These are phyloP conservation scores for Scytalopus superciliaris DNA, from an alignment of 2,113 vertebrate species.

Conservation along the genomic window DNA sequence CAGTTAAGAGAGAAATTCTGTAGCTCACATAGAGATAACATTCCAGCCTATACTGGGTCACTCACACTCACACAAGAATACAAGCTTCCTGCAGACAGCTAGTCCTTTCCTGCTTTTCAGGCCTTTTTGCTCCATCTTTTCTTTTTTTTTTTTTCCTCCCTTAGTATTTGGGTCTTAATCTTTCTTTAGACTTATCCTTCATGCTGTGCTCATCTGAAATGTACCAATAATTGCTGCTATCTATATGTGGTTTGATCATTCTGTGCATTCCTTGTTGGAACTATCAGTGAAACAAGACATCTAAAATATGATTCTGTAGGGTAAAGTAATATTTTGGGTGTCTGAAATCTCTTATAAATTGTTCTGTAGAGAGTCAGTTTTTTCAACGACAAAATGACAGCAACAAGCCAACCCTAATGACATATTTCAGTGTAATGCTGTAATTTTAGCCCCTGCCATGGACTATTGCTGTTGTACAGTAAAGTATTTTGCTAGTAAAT, in stretches of 20 bases:
- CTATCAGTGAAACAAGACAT: constrained; percentile 50
- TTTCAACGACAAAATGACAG: constrained; percentile 50
- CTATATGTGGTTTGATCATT: constrained; percentile 72
- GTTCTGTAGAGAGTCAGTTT: constrained; percentile 10
- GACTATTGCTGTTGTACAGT: constrained; percentile 32
- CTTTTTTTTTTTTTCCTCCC: constrained; percentile 29
- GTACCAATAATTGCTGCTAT: constrained; percentile 77
- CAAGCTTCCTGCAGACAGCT: constrained; percentile 73
- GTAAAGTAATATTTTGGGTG: constrained; percentile 55
- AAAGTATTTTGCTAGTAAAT: constrained; percentile 51
- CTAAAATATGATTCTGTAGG: constrained; percentile 59
- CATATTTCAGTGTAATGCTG: constrained; percentile 60
- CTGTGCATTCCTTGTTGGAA: constrained; percentile 69
- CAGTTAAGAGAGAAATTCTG: constrained; percentile 73
- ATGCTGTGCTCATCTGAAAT: constrained; percentile 76
- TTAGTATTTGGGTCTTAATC: constrained; percentile 78
- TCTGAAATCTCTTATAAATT: constrained; percentile 50
- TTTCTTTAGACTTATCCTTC: constrained; percentile 75
- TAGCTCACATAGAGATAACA: constrained; percentile 73
- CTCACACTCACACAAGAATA: constrained; percentile 68
- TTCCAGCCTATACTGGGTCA: constrained; percentile 71
- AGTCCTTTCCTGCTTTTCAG: constrained; percentile 71
- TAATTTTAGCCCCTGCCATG: constrained; percentile 56
- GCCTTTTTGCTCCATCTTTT: constrained; percentile 64
- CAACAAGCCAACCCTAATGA: constrained; percentile 54